phyloP scores from a whole-genome alignment of 1,140 invertebrate genomes.

The Latrodectus geometricus region DNA sequence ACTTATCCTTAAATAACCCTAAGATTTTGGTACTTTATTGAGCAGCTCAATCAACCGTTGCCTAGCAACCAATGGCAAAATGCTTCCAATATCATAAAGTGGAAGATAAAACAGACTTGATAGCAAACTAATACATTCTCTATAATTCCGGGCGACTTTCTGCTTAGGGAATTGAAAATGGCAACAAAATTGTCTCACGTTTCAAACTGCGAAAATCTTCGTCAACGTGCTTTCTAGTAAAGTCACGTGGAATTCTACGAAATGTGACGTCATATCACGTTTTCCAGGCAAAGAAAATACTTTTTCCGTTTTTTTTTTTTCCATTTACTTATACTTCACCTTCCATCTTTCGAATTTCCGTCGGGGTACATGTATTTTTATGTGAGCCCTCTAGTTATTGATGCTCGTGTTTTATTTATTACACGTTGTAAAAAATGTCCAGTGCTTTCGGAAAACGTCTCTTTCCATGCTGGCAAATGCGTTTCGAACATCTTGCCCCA shows the following conservation, averaged over 20 bases:
- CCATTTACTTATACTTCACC: not conserved
- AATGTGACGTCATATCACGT: slow-evolving; percentile 14
- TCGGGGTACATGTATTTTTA: slow-evolving; percentile 7
- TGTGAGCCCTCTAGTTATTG: slow-evolving; percentile 2
- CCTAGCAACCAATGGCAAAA: not conserved
- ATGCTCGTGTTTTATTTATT: slow-evolving; percentile 22
- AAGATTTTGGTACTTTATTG: not conserved
- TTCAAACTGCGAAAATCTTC: slow-evolving; percentile 34
- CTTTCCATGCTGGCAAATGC: slow-evolving; percentile 3
- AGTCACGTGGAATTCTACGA: slow-evolving; percentile 9
- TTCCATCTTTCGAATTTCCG: not conserved
- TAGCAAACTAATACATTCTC: slow-evolving; percentile 23
- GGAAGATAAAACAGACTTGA: not conserved
- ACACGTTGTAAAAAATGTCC: slow-evolving; percentile 32
- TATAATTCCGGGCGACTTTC: slow-evolving; percentile 8
- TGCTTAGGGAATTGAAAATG: slow-evolving; percentile 8
- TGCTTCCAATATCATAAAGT: slow-evolving; percentile 4
- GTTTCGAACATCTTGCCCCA: slow-evolving; percentile 10
- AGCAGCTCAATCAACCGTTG: slow-evolving; percentile 2
- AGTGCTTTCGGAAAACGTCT: slow-evolving; percentile 20
- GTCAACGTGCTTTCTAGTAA: slow-evolving; percentile 16
- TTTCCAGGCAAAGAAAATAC: not conserved
- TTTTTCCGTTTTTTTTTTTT: not conserved
- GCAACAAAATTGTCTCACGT: slow-evolving; percentile 26
- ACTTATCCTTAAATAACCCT: not conserved